Base-by-base conservation (phyloP, 1,140 invertebrate genomes). In the Contarinia nasturtii region DNA sequence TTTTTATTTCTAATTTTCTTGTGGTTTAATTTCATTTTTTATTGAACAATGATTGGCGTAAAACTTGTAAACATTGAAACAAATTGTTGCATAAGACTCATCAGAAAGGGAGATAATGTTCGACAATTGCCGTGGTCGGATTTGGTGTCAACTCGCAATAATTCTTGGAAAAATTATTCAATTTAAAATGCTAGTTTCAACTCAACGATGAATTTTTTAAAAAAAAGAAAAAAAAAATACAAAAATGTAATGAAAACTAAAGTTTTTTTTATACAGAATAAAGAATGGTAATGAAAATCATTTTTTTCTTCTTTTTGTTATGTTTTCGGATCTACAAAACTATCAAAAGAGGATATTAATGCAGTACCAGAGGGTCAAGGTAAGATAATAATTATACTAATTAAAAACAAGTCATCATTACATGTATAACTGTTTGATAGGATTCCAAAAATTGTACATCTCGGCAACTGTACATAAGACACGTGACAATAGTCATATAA, bases 281-380 rank as follows among this genome's bases (percentile, higher is more conserved):
- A 67, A 89, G 33, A n/a, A n/a, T n/a, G n/a, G n/a, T n/a, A n/a
- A n/a, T n/a, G n/a, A n/a, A n/a, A n/a, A n/a, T n/a, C n/a, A n/a
- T n/a, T n/a, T n/a, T n/a, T n/a, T n/a, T n/a, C n/a, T n/a, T n/a
- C n/a, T n/a, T n/a, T n/a, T n/a, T n/a, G n/a, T n/a, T n/a, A 74
- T 88, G 52, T 88, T 91, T 1, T 86, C 90, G 50, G 89, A 95
- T 55, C 77, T 82, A 1, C 82, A 82, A 58, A 86, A 59, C 96
- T 95, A 2, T 89, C 89, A 0, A 98, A 98, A 61, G 96, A 99
- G 66, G 95, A 99, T 54, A 90, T 95, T 43, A 88, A 98, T 50
- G 88, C 95, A 0, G 90, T 93, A 1, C 94, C 92, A 0, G 93
- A 96, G 63, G 80, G 85, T 2, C 75, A 78, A 53, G 78, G 79